phyloP scores from a whole-genome alignment of 1,140 invertebrate species.

The Wasmannia auropunctata region DNA sequence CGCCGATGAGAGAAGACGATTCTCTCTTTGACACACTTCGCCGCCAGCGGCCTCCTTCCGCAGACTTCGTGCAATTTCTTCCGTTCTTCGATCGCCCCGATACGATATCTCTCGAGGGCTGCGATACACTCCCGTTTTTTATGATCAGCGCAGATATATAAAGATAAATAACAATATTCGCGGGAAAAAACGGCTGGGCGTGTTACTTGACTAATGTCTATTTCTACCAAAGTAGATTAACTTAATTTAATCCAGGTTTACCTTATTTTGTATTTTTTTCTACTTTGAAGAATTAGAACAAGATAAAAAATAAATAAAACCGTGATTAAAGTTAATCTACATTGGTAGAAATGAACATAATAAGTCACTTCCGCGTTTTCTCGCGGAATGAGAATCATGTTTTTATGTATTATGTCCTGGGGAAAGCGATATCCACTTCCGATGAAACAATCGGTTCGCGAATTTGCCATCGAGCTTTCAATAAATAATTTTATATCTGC shows the following conservation, averaged over 20 bases:
- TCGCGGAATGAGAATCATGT: not conserved
- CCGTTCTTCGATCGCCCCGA: not conserved
- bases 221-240: too few species aligned
- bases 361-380: not conserved
- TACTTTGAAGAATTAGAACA: too few species aligned
- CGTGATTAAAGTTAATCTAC: too few species aligned
- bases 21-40: constrained; percentile 64
- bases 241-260: too few species aligned
- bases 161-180: too few species aligned
- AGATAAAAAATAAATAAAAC: too few species aligned
- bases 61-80: not conserved
- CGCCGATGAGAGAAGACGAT: constrained; percentile 6
- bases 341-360: too few species aligned
- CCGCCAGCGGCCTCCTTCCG: constrained; percentile 18
- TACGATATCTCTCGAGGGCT: not conserved
- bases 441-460: not conserved
- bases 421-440: not conserved
- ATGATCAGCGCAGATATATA: too few species aligned
- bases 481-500: not conserved
- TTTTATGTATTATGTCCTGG: not conserved
- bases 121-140: not conserved
- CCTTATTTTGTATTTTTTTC: too few species aligned
- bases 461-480: not conserved
- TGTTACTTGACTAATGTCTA: not conserved
- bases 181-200: not conserved